Evolutionary conservation across 2,888 invertebrate genomes (phyloP), one percentile per base, ranked within the genome.

Genomic region (Chalcosyrphus nemorum): DNA sequence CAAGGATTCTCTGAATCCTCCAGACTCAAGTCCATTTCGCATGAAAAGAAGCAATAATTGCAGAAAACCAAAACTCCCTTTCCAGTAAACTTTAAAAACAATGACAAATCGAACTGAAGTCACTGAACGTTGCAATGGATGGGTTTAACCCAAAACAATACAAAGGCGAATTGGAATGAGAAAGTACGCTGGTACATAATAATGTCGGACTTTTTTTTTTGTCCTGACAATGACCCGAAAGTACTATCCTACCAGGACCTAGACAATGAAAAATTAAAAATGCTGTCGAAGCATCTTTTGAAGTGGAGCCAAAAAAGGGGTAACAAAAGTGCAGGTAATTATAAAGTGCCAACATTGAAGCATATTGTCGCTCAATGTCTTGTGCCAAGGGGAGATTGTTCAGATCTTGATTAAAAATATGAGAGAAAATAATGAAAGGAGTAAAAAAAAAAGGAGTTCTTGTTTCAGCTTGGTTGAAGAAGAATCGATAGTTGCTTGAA

Each of bases 251-350:
- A 43, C 19, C 19, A 56, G 11, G 50, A 63, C 70, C 56, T 63
- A 63, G 76, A 76, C 75, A 75, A 75, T 75, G 76, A 47, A 63
- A 75, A 81, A 75, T 68, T 68, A 70, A 70, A 81, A 81, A 65
- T 47, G 75, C 57, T 65, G 63, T 76, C 70, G 43, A 65, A 76
- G 70, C 63, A 63, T 54, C 45, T 81, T 81, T 81, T 68, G 81
- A 11, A 75, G 76, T 56, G 29, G 6, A 63, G 63, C 70, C 63
- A 65, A 59, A 24, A n/a, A 19, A 38, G 27, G 41, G 38, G 19
- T 32, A 5, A 15, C 9, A 38, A 74, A 61, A 54, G 54, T 61
- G 66, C 76, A 81, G 81, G 76, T 81, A 76, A 70, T 76, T 57
- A 76, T 63, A 35, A 21, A 71, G 52, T 52, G 21, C 56, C 32